A percentile compares a stretch with the other conserved stretches of the same genome.
Evolutionary conservation across 2,797 vertebrate species (phyloP).

Genomic region (Orestias chungarensis): DNA sequence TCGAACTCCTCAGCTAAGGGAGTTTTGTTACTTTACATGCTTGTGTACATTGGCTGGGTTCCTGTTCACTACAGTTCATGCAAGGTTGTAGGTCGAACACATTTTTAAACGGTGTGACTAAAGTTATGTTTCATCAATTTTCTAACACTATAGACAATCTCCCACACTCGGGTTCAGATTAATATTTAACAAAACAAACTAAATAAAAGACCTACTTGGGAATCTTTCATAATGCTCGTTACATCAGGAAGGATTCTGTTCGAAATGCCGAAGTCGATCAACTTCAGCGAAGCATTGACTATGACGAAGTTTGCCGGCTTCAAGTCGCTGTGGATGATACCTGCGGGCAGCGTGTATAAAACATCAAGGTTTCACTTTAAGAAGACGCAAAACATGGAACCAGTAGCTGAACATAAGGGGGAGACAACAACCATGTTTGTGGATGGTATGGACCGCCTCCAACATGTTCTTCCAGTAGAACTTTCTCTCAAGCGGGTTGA

Average conservation of each 20-base stretch:
- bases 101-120: neutral
- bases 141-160: neutral
- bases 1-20: neutral
- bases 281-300: constrained; percentile 93
- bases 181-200: neutral
- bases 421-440: constrained; percentile 87
- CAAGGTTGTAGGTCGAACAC: neutral
- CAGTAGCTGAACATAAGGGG: neutral
- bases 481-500: constrained; percentile 92
- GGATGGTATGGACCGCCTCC: constrained; percentile 95
- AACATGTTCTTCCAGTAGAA: constrained; percentile 99
- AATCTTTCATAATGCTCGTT: constrained; percentile 97
- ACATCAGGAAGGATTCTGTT: constrained; percentile 97
- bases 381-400: neutral
- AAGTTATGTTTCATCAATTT: neutral
- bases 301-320: constrained; percentile 98
- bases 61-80: neutral
- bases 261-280: constrained; percentile 98
- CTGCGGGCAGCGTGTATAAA: constrained; percentile 61
- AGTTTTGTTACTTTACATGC: too few relatives aligned
- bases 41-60: too few relatives aligned
- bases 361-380: neutral
- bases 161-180: too few relatives aligned
- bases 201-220: constrained; percentile 85
- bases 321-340: constrained; percentile 96